Percentiles rank a stretch among this genome's conserved stretches.
Conservation (phyloP, 2,888 invertebrate species). For the Caenorhabditis imperialis region DNA sequence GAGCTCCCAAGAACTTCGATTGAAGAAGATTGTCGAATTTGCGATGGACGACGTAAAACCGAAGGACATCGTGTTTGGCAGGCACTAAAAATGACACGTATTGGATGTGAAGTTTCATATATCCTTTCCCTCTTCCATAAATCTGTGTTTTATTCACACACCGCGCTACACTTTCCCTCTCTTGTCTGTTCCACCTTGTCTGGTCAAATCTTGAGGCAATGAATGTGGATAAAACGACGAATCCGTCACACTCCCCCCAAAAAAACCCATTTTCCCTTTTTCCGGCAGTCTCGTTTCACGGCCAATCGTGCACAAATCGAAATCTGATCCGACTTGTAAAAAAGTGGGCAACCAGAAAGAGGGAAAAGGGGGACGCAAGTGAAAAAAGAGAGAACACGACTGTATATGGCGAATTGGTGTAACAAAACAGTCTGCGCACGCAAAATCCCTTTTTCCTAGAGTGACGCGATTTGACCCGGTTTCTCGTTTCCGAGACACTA, state of each 20-base stretch:
- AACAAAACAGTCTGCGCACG: background rate
- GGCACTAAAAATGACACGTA: conserved; percentile 54
- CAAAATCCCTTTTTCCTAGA: conserved; percentile 3
- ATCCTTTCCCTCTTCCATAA: conserved; percentile 11
- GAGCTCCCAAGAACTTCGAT: conserved; percentile 67
- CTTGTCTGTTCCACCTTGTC: conserved; percentile 27
- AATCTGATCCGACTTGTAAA: conserved; percentile 47
- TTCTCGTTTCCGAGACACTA: conserved; percentile 19
- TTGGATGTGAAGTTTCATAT: too few relatives aligned
- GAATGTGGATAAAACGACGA: conserved; percentile 34
- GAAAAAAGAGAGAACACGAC: conserved; percentile 7
- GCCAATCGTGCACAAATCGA: conserved; percentile 46
- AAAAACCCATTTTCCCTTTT: conserved; percentile 23
- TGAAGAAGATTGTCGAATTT: conserved; percentile 74
- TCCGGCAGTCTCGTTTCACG: conserved; percentile 23
- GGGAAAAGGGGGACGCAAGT: conserved; percentile 5
- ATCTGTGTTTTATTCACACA: too few relatives aligned
- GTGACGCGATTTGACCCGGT: conserved; percentile 54
- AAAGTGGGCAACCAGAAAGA: too few relatives aligned
- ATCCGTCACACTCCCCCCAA: conserved; percentile 35
- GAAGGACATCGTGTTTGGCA: conserved; percentile 73
- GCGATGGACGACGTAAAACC: conserved; percentile 77
- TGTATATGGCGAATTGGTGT: conserved; percentile 31
- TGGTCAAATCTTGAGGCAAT: conserved; percentile 25
- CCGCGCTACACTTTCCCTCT: conserved; percentile 46